Conservation (phyloP, 2,888 invertebrate species). For the Elmis aenea region DNA sequence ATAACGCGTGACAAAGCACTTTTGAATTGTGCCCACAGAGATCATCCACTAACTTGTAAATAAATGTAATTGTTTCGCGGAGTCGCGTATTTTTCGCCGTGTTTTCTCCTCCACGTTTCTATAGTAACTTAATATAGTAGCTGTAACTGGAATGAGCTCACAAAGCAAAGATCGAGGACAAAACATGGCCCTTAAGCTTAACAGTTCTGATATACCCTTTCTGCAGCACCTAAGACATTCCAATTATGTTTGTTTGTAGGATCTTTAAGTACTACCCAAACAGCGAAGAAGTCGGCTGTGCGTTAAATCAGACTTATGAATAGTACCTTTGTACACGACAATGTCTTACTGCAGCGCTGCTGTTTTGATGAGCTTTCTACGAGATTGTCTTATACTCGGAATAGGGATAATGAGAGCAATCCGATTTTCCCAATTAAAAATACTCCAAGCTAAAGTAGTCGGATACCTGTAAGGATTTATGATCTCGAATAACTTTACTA, state of each 20-base stretch:
- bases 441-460: conserved; percentile 34
- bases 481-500: conserved; percentile 12
- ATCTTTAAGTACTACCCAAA: conserved; percentile 17
- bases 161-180: conserved; percentile 32
- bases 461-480: conserved; percentile 28
- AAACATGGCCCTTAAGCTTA: conserved; percentile 32
- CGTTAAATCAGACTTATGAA: conserved; percentile 38
- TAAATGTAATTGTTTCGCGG: conserved; percentile 28
- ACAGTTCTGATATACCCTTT: conserved; percentile 31
- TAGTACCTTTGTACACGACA: conserved; percentile 32
- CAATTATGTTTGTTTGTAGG: conserved; percentile 27
- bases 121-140: conserved; percentile 35
- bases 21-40: conserved; percentile 40
- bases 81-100: conserved; percentile 22
- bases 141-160: conserved; percentile 28
- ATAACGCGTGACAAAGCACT: conserved; percentile 45
- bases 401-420: conserved; percentile 48
- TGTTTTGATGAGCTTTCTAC: conserved; percentile 32
- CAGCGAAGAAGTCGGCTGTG: conserved; percentile 34
- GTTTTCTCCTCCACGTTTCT: conserved; percentile 28
- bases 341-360: conserved; percentile 35
- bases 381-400: conserved; percentile 37
- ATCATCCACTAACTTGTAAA: conserved; percentile 35
- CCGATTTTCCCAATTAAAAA: conserved; percentile 52
- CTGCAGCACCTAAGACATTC: conserved; percentile 27